Evolutionary conservation across 2,797 vertebrate genomes (phyloP), one percentile per base, ranked within the genome.

Genomic region (Pseudopleuronectes americanus): DNA sequence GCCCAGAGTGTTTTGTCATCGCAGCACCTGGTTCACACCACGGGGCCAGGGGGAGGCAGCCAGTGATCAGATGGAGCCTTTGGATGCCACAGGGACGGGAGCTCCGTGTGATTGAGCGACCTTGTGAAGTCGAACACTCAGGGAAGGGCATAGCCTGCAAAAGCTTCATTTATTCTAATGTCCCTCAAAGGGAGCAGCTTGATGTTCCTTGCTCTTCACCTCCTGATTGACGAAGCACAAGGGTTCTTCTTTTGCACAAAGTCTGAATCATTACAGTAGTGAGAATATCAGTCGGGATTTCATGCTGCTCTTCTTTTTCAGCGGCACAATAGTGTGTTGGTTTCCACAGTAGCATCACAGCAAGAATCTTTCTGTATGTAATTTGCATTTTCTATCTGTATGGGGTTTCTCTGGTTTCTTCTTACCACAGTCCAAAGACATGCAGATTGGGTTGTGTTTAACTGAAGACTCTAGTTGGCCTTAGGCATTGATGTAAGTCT

Each of bases 1-100:
- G 86, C 86, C 86, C 88, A 89, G 87, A 92, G 87, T 85, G 76
- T 92, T 93, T 93, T 90, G 89, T 92, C 92, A 92, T 92, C 81
- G 59, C 86, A 87, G 86, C 87, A 89, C 88, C 90, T 91, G 89
- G 87, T 92, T 90, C 90, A 81, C 87, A 84, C 87, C 79, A 64
- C 72, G 79, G 83, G 84, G 85, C 80, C 76, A 17, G 22, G 53
- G 80, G 72, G 65, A 76, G 77, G 59, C 64, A 69, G 81, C 67
- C 78, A 49, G 76, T 57, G 73, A 89, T 90, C 84, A 84, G 79
- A 87, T 83, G 74, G 75, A 81, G 74, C 79, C 80, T 86, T 57
- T 72, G 66, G 82, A 84, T 79, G 76, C 69, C 85, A 74, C 64
- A 57, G 80, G 81, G 69, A 78, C 82, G 64, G 56, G 58, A 81